Evolutionary conservation across 1,140 invertebrate species (phyloP).

Genomic region (Saccostrea glomerata): DNA sequence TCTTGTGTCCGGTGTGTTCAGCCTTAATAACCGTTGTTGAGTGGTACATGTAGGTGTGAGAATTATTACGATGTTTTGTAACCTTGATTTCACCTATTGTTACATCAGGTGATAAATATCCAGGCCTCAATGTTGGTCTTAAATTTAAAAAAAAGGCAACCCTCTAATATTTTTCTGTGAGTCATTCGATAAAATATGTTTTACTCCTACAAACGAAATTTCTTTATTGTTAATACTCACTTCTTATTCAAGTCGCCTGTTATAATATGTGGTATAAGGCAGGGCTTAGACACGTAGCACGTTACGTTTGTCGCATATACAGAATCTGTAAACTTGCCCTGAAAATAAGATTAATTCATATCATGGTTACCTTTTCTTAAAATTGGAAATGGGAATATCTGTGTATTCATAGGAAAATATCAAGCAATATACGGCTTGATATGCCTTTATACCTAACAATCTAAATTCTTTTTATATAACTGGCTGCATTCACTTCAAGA

Average conservation of each 20-base stretch:
- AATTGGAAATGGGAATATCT: too few species aligned
- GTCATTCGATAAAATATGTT: too few species aligned
- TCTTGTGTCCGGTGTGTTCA: neutral
- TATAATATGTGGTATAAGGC: neutral
- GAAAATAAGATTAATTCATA: neutral
- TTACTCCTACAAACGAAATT: neutral
- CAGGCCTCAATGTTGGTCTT: neutral
- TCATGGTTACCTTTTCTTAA: too few species aligned
- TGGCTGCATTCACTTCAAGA: too few species aligned
- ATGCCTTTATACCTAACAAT: too few species aligned
- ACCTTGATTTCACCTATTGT: neutral
- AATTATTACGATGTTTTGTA: neutral
- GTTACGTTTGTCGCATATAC: neutral
- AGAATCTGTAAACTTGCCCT: conserved; percentile 1
- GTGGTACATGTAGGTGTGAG: neutral
- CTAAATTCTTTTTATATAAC: too few species aligned
- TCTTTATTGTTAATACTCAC: neutral
- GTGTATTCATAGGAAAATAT: too few species aligned
- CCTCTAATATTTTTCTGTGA: too few species aligned
- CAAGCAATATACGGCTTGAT: too few species aligned
- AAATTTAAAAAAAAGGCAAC: neutral
- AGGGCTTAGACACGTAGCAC: neutral
- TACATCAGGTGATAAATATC: neutral
- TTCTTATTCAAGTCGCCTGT: neutral
- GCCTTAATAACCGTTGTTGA: neutral